Evolutionary conservation across 2,888 invertebrate species (phyloP).

Genomic region (Parascotia fuliginaria): DNA sequence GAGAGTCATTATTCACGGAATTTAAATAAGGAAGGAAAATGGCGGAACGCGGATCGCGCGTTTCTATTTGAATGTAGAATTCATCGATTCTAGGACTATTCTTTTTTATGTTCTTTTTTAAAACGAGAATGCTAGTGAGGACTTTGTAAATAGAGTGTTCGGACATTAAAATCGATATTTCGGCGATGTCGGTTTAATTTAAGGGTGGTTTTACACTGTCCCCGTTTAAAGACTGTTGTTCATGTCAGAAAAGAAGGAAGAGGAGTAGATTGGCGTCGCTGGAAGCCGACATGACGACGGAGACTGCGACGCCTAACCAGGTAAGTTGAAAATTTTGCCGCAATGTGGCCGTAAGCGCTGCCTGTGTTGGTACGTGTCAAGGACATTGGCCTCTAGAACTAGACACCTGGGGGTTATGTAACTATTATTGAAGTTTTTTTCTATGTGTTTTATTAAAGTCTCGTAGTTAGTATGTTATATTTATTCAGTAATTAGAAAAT

Average conservation of each 20-base stretch:
- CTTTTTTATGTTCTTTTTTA: slow-evolving; percentile 31
- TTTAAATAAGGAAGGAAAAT: slow-evolving; percentile 66
- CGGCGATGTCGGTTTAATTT: slow-evolving; percentile 53
- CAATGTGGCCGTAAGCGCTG: slow-evolving; percentile 53
- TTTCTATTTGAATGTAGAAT: slow-evolving; percentile 56
- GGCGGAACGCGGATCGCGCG: slow-evolving; percentile 64
- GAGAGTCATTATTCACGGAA: slow-evolving; percentile 48
- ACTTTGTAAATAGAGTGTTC: slow-evolving; percentile 56
- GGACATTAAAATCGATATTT: slow-evolving; percentile 71
- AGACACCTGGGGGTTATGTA: slow-evolving; percentile 56
- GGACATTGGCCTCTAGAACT: slow-evolving; percentile 59
- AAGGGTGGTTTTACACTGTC: slow-evolving; percentile 62
- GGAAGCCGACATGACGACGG: slow-evolving; percentile 80
- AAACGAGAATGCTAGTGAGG: slow-evolving; percentile 60
- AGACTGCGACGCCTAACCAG: slow-evolving; percentile 83
- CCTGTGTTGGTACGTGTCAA: slow-evolving; percentile 54
- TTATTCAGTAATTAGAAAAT: neutral
- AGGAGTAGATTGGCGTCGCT: slow-evolving; percentile 70
- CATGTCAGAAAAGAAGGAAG: slow-evolving; percentile 76
- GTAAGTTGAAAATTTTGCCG: slow-evolving; percentile 62
- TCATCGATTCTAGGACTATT: slow-evolving; percentile 36
- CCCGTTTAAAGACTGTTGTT: slow-evolving; percentile 70
- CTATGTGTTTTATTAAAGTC: neutral
- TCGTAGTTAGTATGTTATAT: neutral
- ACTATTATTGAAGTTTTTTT: slow-evolving; percentile 21